phyloP scores from a whole-genome alignment of 1,140 invertebrate genomes.

The Harlomillsia oculata region DNA sequence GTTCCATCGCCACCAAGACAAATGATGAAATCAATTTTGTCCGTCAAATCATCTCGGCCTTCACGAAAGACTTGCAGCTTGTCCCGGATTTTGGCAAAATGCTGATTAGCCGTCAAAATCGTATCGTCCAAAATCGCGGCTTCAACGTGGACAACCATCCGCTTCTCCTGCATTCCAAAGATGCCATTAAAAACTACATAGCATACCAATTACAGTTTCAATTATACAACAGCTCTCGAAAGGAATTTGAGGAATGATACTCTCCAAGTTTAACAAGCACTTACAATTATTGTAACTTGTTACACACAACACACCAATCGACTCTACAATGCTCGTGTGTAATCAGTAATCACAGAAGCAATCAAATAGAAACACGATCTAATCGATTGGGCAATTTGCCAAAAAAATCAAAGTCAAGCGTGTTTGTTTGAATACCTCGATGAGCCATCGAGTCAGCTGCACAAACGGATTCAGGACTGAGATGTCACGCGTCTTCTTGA shows the following conservation, averaged over 20 bases:
- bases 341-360: too few species aligned
- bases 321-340: too few species aligned
- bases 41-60: constrained; percentile 60
- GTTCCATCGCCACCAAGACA: constrained; percentile 95
- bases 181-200: not conserved
- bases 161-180: constrained; percentile 61
- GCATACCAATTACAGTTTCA: too few species aligned
- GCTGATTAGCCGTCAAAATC: constrained; percentile 56
- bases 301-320: too few species aligned
- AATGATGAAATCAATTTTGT: constrained; percentile 93
- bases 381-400: too few species aligned
- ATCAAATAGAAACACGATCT: too few species aligned
- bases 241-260: too few species aligned
- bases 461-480: constrained; percentile 81
- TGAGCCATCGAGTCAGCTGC: constrained; percentile 85
- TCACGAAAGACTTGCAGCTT: constrained; percentile 83
- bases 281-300: too few species aligned
- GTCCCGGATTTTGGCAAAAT: constrained; percentile 62
- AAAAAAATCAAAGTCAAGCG: too few species aligned
- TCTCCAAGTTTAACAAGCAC: too few species aligned
- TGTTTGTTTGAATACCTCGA: constrained; percentile 64
- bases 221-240: too few species aligned
- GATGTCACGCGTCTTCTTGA: constrained; percentile 89
- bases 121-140: constrained; percentile 75
- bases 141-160: constrained; percentile 90